Conservation (phyloP, 1,140 invertebrate genomes). For the Orchestia grillus region DNA sequence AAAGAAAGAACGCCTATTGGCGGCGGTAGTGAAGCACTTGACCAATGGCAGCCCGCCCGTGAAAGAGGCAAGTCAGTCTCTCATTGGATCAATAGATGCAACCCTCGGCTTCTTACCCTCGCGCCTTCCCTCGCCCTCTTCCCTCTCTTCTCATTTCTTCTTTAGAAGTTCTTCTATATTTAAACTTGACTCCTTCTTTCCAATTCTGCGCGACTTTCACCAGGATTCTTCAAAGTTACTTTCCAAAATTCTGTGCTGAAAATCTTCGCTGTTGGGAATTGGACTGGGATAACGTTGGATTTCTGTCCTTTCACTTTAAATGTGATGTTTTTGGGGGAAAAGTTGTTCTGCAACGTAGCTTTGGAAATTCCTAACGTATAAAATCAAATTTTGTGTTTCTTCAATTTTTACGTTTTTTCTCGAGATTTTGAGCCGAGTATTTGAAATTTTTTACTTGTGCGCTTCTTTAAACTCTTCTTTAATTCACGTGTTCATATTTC, state of each 20-base stretch:
- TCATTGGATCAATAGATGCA: conserved; percentile 55
- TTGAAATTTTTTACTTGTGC: too few species aligned
- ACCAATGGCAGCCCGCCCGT: background rate
- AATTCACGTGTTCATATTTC: too few species aligned
- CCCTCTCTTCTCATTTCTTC: conserved; percentile 26
- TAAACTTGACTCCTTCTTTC: background rate
- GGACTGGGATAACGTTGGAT: too few species aligned
- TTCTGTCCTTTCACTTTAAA: too few species aligned
- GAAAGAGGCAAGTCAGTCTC: conserved; percentile 45
- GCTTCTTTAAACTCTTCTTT: too few species aligned
- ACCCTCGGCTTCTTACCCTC: background rate
- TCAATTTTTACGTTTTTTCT: too few species aligned
- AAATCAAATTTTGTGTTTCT: too few species aligned
- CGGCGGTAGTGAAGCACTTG: conserved; percentile 17
- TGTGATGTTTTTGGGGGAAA: too few species aligned
- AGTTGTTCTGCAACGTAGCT: too few species aligned
- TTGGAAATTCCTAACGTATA: too few species aligned
- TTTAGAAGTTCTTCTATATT: conserved; percentile 26
- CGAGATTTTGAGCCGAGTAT: too few species aligned
- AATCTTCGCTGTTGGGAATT: background rate
- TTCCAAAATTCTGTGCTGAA: background rate
- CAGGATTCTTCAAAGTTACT: background rate
- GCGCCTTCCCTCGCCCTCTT: background rate
- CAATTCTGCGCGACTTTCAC: background rate
- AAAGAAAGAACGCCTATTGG: conserved; percentile 26